Conservation (phyloP, 1,140 invertebrate genomes). For the Scaptomyza montana region DNA sequence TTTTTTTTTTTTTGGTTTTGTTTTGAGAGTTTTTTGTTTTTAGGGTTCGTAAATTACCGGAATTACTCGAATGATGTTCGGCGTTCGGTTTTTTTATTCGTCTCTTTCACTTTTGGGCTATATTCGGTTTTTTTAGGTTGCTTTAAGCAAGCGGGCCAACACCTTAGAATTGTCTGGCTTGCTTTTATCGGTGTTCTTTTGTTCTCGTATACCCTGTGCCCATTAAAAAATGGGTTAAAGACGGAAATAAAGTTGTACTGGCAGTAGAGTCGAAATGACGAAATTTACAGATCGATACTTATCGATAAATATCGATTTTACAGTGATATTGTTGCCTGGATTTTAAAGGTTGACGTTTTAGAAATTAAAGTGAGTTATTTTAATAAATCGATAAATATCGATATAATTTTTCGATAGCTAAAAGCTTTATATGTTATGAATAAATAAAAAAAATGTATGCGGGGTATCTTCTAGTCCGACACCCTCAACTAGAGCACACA, state of each 20-base stretch:
- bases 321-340: too few species aligned
- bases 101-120: conserved; percentile 19
- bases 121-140: conserved; percentile 34
- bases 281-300: too few species aligned
- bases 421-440: too few species aligned
- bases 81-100: conserved; percentile 13
- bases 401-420: not conserved
- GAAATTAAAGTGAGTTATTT: too few species aligned
- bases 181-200: conserved; percentile 64
- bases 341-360: too few species aligned
- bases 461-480: not conserved
- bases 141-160: conserved; percentile 69
- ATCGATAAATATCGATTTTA: too few species aligned
- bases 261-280: not conserved
- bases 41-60: conserved; percentile 69
- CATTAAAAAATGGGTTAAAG: conserved; percentile 1
- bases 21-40: conserved; percentile 38
- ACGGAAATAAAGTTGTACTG: not conserved
- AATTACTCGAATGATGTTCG: conserved; percentile 64
- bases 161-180: conserved; percentile 71
- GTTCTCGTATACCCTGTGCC: not conserved
- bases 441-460: too few species aligned
- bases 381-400: not conserved
- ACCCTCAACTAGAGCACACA: not conserved
- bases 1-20: too few species aligned